Evolutionary conservation across 2,113 vertebrate species (phyloP).

Genomic region (Australoheros scitulus): DNA sequence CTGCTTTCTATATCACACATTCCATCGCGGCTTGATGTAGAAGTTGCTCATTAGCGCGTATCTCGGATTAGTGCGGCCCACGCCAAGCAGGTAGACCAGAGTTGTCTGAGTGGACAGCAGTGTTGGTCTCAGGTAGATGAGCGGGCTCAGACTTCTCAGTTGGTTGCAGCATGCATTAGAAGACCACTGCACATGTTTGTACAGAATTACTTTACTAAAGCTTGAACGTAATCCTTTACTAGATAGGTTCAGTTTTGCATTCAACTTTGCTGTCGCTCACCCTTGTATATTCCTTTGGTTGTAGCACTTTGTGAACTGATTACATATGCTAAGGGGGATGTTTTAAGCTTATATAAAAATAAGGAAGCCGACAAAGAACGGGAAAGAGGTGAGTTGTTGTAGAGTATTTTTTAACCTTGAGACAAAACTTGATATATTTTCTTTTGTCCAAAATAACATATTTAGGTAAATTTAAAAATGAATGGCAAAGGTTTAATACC

Average conservation of each 20-base stretch:
- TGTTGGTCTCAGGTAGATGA: slow-evolving; percentile 24
- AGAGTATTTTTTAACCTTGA: slow-evolving; percentile 42
- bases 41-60: slow-evolving; percentile 51
- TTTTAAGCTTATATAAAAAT: slow-evolving; percentile 23
- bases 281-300: slow-evolving; percentile 51
- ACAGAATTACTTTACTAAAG: slow-evolving; percentile 52
- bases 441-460: slow-evolving; percentile 24
- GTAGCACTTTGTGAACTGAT: slow-evolving; percentile 53
- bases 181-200: slow-evolving; percentile 53
- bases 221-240: slow-evolving; percentile 57
- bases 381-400: neutral
- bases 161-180: slow-evolving; percentile 49
- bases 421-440: slow-evolving; percentile 32
- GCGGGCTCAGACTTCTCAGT: neutral
- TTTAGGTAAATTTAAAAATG: slow-evolving; percentile 7
- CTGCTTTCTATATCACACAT: slow-evolving; percentile 51
- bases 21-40: slow-evolving; percentile 50
- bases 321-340: slow-evolving; percentile 6
- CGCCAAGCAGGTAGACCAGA: neutral
- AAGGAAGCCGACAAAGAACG: neutral
- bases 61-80: slow-evolving; percentile 35
- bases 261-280: slow-evolving; percentile 61
- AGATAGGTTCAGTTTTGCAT: slow-evolving; percentile 56
- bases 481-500: neutral
- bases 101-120: slow-evolving; percentile 1